Conservation (phyloP, 2,888 invertebrate species). For the Thecophora atra region DNA sequence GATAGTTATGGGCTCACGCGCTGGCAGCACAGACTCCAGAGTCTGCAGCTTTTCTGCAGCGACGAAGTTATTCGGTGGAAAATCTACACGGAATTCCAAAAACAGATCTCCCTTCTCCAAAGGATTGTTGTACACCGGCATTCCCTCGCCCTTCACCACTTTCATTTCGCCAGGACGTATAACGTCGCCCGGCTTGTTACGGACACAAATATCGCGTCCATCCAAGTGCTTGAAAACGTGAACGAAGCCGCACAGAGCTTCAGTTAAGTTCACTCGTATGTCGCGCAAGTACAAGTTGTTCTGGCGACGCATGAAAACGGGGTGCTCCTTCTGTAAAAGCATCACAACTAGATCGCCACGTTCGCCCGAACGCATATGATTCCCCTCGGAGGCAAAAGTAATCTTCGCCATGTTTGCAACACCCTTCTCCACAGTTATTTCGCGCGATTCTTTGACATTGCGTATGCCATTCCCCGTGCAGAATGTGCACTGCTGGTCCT, state of each 20-base stretch:
- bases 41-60: slow-evolving; percentile 73
- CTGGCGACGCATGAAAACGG: slow-evolving; percentile 79
- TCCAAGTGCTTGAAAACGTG: slow-evolving; percentile 89
- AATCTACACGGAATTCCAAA: slow-evolving; percentile 85
- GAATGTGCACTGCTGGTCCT: slow-evolving; percentile 82
- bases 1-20: slow-evolving; percentile 75
- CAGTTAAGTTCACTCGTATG: slow-evolving; percentile 81
- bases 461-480: slow-evolving; percentile 87
- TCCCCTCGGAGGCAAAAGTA: slow-evolving; percentile 86
- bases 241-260: slow-evolving; percentile 90
- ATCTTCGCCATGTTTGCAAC: slow-evolving; percentile 89
- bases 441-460: slow-evolving; percentile 83
- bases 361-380: slow-evolving; percentile 86
- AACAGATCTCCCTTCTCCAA: slow-evolving; percentile 88
- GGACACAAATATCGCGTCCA: slow-evolving; percentile 82
- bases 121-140: slow-evolving; percentile 87
- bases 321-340: slow-evolving; percentile 82
- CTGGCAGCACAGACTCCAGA: slow-evolving; percentile 80
- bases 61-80: slow-evolving; percentile 85
- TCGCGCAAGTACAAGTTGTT: slow-evolving; percentile 77
- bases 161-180: slow-evolving; percentile 84
- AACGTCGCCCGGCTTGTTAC: slow-evolving; percentile 81
- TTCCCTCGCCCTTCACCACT: slow-evolving; percentile 85
- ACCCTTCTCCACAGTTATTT: slow-evolving; percentile 89
- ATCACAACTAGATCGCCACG: slow-evolving; percentile 91